These are phyloP conservation scores for Drosophila mayri DNA, from an alignment of 1,140 invertebrate species.

Conservation along the genomic window DNA sequence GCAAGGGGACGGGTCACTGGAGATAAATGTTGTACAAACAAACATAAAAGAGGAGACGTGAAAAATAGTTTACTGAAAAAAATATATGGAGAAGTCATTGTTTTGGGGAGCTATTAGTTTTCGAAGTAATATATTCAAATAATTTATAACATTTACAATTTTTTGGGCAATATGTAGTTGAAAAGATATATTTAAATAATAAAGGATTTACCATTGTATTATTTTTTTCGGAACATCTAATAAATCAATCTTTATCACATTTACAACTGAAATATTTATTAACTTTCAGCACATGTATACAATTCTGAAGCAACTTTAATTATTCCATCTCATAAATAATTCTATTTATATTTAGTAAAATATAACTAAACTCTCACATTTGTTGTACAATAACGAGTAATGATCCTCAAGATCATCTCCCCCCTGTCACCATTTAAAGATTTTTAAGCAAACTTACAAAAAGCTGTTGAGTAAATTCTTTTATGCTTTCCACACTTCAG, in stretches of 20 bases:
- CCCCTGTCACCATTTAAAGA: background rate
- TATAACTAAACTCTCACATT: background rate
- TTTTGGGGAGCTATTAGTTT: background rate
- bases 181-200: background rate
- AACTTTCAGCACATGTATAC: too few relatives aligned
- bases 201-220: background rate
- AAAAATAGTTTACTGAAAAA: constrained; percentile 12
- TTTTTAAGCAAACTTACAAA: background rate
- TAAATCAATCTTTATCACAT: too few relatives aligned
- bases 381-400: background rate
- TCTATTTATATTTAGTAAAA: too few relatives aligned
- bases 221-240: background rate
- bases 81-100: background rate
- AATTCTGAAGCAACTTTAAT: too few relatives aligned
- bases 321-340: too few relatives aligned
- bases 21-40: constrained; percentile 38
- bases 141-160: too few relatives aligned
- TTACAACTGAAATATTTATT: too few relatives aligned
- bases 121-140: background rate
- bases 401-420: constrained; percentile 14
- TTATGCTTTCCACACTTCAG: constrained; percentile 27
- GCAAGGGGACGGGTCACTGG: constrained; percentile 1
- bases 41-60: constrained; percentile 17
- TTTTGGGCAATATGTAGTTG: background rate
- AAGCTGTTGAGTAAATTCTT: constrained; percentile 19